Evolutionary conservation across 2,888 invertebrate species (phyloP).

Genomic region (Galerucella calmariensis): DNA sequence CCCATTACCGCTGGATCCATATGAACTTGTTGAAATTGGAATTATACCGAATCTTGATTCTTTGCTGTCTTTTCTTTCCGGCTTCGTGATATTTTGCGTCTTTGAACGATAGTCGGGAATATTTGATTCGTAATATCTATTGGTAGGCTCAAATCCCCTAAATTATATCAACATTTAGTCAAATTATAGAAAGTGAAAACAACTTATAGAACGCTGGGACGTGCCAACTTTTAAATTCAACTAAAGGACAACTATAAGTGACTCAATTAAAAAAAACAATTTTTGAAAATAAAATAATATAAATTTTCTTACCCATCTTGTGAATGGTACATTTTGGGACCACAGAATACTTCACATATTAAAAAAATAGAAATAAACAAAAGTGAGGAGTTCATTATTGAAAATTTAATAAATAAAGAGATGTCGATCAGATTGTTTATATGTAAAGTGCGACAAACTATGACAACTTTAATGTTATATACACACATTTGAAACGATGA

Average conservation of each 20-base stretch:
- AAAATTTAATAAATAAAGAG: neutral
- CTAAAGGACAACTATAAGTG: no score
- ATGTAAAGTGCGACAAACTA: conserved; percentile 15
- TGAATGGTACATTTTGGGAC: conserved; percentile 57
- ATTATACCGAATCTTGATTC: conserved; percentile 65
- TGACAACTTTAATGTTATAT: conserved; percentile 46
- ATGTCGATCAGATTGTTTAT: conserved; percentile 1
- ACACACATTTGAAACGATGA: conserved; percentile 59
- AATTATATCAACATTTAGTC: neutral
- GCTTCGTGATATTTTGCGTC: conserved; percentile 41
- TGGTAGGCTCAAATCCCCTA: conserved; percentile 65
- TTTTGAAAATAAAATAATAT: neutral
- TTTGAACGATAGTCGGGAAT: conserved; percentile 43
- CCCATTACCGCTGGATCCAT: conserved; percentile 66
- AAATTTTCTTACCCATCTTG: conserved; percentile 56
- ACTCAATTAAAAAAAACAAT: no score
- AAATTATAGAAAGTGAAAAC: neutral
- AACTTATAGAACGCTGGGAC: no score
- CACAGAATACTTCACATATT: conserved; percentile 42
- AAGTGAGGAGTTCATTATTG: conserved; percentile 21
- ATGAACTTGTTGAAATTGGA: conserved; percentile 62
- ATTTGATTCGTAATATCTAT: conserved; percentile 61
- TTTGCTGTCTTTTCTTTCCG: conserved; percentile 51
- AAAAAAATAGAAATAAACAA: conserved; percentile 18
- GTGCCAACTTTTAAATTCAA: no score